phyloP scores from a whole-genome alignment of 1,140 invertebrate genomes.

The Chymomyza costata region DNA sequence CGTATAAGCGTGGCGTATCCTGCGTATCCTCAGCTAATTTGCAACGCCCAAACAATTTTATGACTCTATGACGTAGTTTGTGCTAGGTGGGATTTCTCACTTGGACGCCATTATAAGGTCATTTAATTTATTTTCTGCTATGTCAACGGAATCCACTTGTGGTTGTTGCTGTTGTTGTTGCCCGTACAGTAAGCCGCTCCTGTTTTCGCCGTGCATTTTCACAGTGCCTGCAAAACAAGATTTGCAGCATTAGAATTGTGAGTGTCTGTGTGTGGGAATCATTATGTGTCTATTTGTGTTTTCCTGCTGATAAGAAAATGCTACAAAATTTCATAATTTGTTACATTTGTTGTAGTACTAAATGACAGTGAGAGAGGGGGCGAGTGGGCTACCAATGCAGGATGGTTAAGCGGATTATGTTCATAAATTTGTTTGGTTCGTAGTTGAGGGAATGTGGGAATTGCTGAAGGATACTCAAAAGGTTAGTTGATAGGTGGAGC shows the following conservation, averaged over 20 bases:
- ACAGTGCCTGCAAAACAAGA: constrained; percentile 50
- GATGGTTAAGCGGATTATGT: constrained; percentile 54
- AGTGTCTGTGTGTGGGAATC: neutral
- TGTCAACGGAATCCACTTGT: too few relatives aligned
- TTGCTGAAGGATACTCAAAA: too few relatives aligned
- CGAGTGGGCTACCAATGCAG: constrained; percentile 8
- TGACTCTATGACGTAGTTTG: constrained; percentile 35
- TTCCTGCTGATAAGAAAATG: constrained; percentile 47
- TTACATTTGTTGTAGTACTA: constrained; percentile 35
- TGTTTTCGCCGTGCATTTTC: constrained; percentile 41
- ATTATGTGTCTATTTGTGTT: constrained; percentile 37
- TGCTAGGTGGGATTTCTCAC: constrained; percentile 23
- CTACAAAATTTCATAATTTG: constrained; percentile 53
- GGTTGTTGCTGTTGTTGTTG: constrained; percentile 12
- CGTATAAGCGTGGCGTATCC: constrained; percentile 36
- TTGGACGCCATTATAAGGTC: constrained; percentile 42
- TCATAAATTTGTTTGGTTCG: constrained; percentile 52
- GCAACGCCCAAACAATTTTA: constrained; percentile 53
- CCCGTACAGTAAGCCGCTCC: constrained; percentile 15
- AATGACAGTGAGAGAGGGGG: constrained; percentile 1
- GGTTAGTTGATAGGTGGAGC: neutral
- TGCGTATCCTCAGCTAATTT: constrained; percentile 63
- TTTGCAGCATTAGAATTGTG: constrained; percentile 50
- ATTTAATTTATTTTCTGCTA: constrained; percentile 13
- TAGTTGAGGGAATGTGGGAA: neutral